Base-by-base conservation (phyloP, 2,797 vertebrate genomes). In the Galago senegalensis region DNA sequence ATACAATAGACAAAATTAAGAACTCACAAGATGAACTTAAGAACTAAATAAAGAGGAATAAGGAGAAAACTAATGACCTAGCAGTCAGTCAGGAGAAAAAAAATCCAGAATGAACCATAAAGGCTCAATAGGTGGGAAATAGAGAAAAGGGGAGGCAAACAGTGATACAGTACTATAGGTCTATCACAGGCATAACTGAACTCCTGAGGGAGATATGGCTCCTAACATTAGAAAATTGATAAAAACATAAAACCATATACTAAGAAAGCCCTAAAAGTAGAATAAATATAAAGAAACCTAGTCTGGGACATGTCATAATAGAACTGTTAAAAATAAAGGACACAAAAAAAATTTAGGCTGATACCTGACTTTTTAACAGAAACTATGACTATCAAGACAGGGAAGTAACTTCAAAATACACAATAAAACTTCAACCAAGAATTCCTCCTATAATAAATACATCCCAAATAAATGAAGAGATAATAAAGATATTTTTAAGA, bases 61-160 rank as follows among this genome's bases (percentile, higher is more conserved):
- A 95, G 27, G 37, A 95, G n/a, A 94, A 89, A 87, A 76, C 34
- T 67, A 88, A 93, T 70, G 61, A 94, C 49, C 53, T n/a, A 65
- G 34, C 77, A 75, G 23, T 76, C 25, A 85, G 29, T 69, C 34
- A 69, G 31, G 53, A 86, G 46, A 91, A 91, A 91, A 91, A 93
- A 56, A 40, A 73, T 80, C 16, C 61, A 87, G 43, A 94, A 94
- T 34, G 49, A 93, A 92, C 37, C 18, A 87, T 1, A 14, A 40
- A 86, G 12, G 34, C 31, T 37, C 75, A 76, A 29, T 23, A 69
- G 21, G 16, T 40, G 6, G 12, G 69, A 95, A 75, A 70, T 18
- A 70, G 5, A 80, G n/a, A 80, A 93, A 70, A 84, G 3, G 58
- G 7, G 31, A 53, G 76, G 31, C 16, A 63, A n/a, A 49, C 12